Evolutionary conservation across 2,113 vertebrate species (phyloP), one percentile per base, ranked within the genome.

Genomic region (Lagopus leucura): DNA sequence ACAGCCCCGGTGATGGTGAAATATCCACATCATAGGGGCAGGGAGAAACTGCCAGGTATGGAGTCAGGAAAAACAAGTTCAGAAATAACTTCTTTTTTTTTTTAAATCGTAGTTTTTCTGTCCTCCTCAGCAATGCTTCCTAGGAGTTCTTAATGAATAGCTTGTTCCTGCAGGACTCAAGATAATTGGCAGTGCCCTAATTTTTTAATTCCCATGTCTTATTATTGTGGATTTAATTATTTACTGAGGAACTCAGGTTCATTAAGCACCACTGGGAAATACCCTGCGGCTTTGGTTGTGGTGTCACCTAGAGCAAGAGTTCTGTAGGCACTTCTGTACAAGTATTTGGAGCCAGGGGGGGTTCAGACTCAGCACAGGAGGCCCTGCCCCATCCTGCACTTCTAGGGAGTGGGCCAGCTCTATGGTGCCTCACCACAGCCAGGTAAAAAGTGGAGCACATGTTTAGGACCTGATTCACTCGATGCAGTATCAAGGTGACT

Each of bases 361-460:
- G 19, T 14, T 82, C 1, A 36, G 34, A 3, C 25, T 21, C 40
- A 4, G 28, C 1, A 2, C 43, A 0, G 22, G 2, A 0, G 1
- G 5, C 27, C 38, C 70, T 28, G 10, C 14, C 54, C 72, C 42
- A 14, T 12, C 50, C 73, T 20, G 27, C 28, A 1, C 10, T 28
- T 38, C 57, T 11, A 58, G 38, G 2, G 71, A 17, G 10, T 5
- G 10, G 0, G 2, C 30, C 60, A 20, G 11, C 2, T 15, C 24
- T 24, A 2, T 13, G 48, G 2, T 4, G 1, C 38, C 69, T 71
- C 60, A 43, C 34, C 43, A 1, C 0, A 0, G 10, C 32, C 70
- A 32, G 61, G 7, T 3, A 2, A 20, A 65, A 64, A 65, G 1
- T 0, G 0, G 30, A 70, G 36, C 22, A 38, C 25, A 54, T 0